Evolutionary conservation across 2,113 vertebrate species (phyloP).

Genomic region (Tonatia bakeri): DNA sequence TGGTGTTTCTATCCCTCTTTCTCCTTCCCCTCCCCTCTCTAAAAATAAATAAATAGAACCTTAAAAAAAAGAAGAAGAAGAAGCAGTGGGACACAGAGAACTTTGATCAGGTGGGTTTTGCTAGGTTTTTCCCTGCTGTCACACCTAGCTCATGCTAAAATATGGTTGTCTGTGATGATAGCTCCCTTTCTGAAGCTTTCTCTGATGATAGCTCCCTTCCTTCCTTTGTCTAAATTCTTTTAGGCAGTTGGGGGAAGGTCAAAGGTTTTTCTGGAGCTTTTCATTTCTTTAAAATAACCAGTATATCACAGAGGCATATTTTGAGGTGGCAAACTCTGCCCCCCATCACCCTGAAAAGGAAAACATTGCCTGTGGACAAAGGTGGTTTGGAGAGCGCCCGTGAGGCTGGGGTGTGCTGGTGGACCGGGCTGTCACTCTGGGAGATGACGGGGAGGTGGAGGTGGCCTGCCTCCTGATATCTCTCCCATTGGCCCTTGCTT

Average conservation of each 20-base stretch:
- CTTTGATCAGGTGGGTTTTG: neutral
- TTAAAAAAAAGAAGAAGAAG: too few species aligned
- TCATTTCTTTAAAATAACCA: neutral
- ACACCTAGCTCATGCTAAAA: neutral
- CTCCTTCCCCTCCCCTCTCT: too few species aligned
- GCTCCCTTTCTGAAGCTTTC: neutral
- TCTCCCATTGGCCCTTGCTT: neutral
- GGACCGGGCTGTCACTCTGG: neutral
- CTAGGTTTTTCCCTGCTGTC: neutral
- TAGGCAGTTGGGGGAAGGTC: neutral
- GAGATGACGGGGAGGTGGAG: fast-evolving
- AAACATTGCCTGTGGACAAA: neutral
- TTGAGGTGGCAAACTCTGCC: neutral
- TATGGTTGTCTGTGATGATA: neutral
- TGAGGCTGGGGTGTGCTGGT: neutral
- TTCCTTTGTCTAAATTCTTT: neutral
- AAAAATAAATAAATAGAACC: too few species aligned
- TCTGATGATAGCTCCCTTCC: neutral
- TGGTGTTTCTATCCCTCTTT: too few species aligned
- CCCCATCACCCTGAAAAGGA: neutral
- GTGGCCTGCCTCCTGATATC: too few species aligned
- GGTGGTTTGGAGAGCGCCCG: neutral
- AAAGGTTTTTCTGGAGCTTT: neutral
- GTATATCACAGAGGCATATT: neutral
- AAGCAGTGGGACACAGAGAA: neutral